A percentile compares a stretch with the other conserved stretches of the same genome.
Conservation (phyloP, 1,140 invertebrate species). For the Trichonephila clavipes region DNA sequence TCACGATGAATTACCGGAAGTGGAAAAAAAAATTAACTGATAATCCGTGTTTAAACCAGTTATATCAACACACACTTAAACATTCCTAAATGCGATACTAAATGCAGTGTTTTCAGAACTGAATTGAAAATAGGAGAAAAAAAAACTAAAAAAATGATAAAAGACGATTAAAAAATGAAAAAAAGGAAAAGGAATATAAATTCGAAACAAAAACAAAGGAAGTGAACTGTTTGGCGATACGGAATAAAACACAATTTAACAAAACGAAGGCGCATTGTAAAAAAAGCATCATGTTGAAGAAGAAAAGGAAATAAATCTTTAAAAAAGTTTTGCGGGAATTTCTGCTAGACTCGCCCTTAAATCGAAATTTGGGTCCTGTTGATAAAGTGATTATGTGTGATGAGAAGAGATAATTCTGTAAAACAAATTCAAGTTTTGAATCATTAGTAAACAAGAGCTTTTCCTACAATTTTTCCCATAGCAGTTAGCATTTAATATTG, state of each 20-base stretch:
- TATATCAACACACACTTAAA: background rate
- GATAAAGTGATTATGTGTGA: background rate
- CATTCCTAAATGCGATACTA: background rate
- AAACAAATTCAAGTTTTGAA: background rate
- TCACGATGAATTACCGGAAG: background rate
- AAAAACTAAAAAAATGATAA: background rate
- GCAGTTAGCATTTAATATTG: too few species aligned
- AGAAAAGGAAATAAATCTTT: background rate
- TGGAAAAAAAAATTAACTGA: background rate
- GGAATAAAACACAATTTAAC: conserved; percentile 40
- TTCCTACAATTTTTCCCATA: background rate
- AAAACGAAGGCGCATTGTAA: background rate
- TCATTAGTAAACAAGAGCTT: background rate
- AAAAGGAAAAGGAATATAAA: background rate
- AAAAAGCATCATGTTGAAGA: background rate
- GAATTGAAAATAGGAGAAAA: background rate
- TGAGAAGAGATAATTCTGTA: background rate
- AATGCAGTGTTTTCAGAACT: background rate
- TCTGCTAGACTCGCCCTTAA: conserved; percentile 3
- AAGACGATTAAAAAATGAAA: background rate
- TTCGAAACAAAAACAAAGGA: background rate
- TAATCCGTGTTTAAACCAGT: background rate
- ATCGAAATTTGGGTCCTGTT: conserved; percentile 35
- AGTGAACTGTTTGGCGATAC: background rate
- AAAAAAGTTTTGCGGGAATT: background rate